Evolutionary conservation across 1,140 invertebrate species (phyloP).

Genomic region (Popillia japonica): DNA sequence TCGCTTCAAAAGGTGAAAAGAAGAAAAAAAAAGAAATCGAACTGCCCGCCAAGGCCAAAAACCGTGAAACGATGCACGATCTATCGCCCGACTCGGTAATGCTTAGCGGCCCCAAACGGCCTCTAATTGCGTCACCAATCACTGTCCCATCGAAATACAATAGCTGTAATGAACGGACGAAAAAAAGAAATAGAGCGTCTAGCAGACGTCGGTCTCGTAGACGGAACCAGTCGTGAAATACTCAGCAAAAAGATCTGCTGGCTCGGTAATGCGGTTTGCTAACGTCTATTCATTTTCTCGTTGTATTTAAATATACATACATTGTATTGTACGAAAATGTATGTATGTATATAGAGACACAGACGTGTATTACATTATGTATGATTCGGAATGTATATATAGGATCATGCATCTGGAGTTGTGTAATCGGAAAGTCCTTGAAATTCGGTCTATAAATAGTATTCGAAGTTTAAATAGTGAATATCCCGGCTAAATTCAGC

Average conservation of each 20-base stretch:
- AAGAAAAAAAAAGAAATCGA: neutral
- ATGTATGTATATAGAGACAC: neutral
- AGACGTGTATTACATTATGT: neutral
- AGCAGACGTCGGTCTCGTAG: neutral
- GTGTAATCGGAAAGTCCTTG: neutral
- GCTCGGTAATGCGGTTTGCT: neutral
- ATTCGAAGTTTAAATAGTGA: neutral
- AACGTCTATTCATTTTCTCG: neutral
- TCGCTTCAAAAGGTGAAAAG: neutral
- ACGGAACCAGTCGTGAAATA: neutral
- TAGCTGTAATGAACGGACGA: neutral
- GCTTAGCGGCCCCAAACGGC: slow-evolving; percentile 1
- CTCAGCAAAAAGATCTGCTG: neutral
- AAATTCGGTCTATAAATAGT: slow-evolving; percentile 6
- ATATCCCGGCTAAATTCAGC: no score
- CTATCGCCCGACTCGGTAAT: neutral
- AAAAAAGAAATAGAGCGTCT: neutral
- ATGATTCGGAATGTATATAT: neutral
- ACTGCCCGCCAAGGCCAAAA: neutral
- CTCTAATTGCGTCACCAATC: slow-evolving; percentile 17
- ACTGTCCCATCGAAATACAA: slow-evolving; percentile 4
- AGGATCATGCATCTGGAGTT: neutral
- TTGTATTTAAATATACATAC: neutral
- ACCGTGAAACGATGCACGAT: slow-evolving; percentile 5
- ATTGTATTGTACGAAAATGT: neutral